phyloP scores from a whole-genome alignment of 1,140 invertebrate genomes.

The Spodoptera frugiperda region DNA sequence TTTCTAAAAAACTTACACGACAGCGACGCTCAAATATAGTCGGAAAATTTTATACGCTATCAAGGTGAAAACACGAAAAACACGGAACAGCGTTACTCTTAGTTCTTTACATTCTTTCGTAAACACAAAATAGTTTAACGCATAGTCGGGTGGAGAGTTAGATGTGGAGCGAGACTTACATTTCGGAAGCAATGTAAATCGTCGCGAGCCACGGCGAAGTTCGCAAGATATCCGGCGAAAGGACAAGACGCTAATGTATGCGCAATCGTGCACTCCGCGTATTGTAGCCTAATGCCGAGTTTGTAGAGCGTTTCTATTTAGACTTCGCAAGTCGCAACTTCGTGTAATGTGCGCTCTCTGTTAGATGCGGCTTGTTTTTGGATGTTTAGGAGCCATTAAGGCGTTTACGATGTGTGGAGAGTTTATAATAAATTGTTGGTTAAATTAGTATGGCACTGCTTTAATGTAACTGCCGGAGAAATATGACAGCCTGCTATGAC shows the following conservation, averaged over 20 bases:
- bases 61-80: conserved; percentile 35
- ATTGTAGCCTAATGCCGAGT: conserved; percentile 82
- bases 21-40: neutral
- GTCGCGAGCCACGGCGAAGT: conserved; percentile 76
- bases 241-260: conserved; percentile 85
- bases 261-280: conserved; percentile 78
- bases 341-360: conserved; percentile 48
- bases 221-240: conserved; percentile 80
- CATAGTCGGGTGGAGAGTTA: conserved; percentile 39
- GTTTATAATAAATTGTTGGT: conserved; percentile 40
- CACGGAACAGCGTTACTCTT: conserved; percentile 24
- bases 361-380: conserved; percentile 50
- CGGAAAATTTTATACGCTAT: conserved; percentile 18
- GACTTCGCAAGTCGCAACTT: conserved; percentile 69
- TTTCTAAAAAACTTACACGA: conserved; percentile 17
- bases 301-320: conserved; percentile 74
- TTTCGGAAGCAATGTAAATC: conserved; percentile 85
- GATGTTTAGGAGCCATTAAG: conserved; percentile 39
- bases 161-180: conserved; percentile 58
- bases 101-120: conserved; percentile 39
- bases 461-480: conserved; percentile 16
- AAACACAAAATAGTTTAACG: conserved; percentile 45
- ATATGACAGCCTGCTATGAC: conserved; percentile 17
- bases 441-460: conserved; percentile 23
- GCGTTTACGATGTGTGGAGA: conserved; percentile 41